Evolutionary conservation across 1,140 invertebrate genomes (phyloP).

Genomic region (Notospermus geniculatus): DNA sequence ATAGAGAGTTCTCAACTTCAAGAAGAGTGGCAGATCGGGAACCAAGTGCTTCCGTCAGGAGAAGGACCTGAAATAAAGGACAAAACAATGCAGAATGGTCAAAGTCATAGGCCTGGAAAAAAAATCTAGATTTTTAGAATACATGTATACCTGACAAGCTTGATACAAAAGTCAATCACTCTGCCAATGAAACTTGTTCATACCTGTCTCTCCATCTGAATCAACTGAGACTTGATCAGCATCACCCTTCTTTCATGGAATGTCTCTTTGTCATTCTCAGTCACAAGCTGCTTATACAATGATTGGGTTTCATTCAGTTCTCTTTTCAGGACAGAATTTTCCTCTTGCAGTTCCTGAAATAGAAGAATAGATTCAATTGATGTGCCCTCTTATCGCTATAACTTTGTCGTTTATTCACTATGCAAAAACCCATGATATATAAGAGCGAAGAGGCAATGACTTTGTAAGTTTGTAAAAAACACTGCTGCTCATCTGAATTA

Average conservation of each 20-base stretch:
- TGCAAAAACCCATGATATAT: too few relatives aligned
- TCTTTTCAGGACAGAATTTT: neutral
- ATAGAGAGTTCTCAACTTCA: slow-evolving; percentile 43
- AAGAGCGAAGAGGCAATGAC: too few relatives aligned
- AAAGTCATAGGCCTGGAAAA: too few relatives aligned
- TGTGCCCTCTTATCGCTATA: too few relatives aligned
- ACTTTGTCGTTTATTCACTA: too few relatives aligned
- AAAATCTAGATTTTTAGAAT: too few relatives aligned
- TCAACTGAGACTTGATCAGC: slow-evolving; percentile 46
- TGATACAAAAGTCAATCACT: neutral
- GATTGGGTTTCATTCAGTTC: slow-evolving; percentile 15
- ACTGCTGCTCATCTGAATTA: too few relatives aligned
- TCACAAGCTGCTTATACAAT: slow-evolving; percentile 38
- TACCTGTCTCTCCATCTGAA: slow-evolving; percentile 52
- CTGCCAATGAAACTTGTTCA: neutral
- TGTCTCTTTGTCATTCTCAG: slow-evolving; percentile 42
- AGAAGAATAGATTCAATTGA: too few relatives aligned
- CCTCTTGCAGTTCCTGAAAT: neutral
- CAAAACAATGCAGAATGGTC: too few relatives aligned
- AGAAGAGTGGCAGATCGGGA: slow-evolving; percentile 31
- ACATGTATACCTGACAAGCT: too few relatives aligned
- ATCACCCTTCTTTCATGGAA: slow-evolving; percentile 50
- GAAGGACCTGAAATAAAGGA: slow-evolving; percentile 32
- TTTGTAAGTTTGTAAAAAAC: too few relatives aligned
- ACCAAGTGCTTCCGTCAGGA: slow-evolving; percentile 41